A percentile compares a stretch with the other conserved stretches of the same genome.
Evolutionary conservation across 2,888 invertebrate species (phyloP).

Genomic region (Panopea generosa): DNA sequence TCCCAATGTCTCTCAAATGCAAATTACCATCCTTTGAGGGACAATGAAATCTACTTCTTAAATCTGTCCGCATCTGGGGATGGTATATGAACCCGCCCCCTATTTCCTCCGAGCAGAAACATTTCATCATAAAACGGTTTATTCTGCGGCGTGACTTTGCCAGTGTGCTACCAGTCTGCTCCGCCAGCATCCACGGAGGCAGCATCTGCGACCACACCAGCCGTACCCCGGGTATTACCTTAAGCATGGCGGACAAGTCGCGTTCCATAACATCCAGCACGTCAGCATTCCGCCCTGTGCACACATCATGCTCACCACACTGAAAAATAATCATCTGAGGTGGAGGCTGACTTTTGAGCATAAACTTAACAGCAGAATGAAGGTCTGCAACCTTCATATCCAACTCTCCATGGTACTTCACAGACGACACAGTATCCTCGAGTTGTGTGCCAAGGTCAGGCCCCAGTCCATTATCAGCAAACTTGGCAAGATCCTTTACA

Average conservation of each 20-base stretch:
- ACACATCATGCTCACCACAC: constrained; percentile 49
- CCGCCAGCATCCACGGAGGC: constrained; percentile 37
- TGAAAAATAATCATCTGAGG: constrained; percentile 52
- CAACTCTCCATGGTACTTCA: constrained; percentile 38
- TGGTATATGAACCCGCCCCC: constrained; percentile 47
- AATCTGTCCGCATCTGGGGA: constrained; percentile 23
- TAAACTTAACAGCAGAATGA: constrained; percentile 26
- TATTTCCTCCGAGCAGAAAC: constrained; percentile 41
- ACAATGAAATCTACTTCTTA: constrained; percentile 18
- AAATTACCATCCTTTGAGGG: constrained; percentile 31
- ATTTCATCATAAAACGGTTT: constrained; percentile 42
- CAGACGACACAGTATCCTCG: constrained; percentile 21
- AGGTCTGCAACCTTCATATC: constrained; percentile 45
- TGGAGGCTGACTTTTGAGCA: constrained; percentile 32
- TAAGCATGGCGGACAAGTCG: constrained; percentile 27
- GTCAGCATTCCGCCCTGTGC: constrained; percentile 34
- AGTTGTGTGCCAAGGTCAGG: constrained; percentile 20
- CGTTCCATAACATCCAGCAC: constrained; percentile 21
- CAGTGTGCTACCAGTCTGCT: constrained; percentile 15
- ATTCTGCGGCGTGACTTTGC: constrained; percentile 45
- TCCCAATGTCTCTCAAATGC: constrained; percentile 41
- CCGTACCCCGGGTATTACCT: constrained; percentile 43
- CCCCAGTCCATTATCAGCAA: constrained; percentile 13
- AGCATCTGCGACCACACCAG: constrained; percentile 46
- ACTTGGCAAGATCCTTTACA: constrained; percentile 34